Base-by-base conservation (phyloP, 2,888 invertebrate genomes). In the Tipula lateralis region DNA sequence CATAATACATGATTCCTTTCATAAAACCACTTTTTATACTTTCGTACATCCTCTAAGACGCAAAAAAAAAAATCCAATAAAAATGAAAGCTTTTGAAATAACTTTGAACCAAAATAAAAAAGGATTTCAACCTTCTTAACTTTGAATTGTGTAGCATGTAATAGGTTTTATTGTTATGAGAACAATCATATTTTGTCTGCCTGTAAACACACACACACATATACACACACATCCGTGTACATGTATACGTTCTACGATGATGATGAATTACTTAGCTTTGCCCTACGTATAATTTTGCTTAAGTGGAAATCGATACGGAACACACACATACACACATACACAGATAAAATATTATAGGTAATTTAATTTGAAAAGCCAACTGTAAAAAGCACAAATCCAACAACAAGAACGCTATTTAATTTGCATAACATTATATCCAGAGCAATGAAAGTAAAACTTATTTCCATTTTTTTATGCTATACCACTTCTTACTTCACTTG, bases 151-250 rank as follows among this genome's bases (percentile, higher is more conserved):
- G 7, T 66, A 24, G 24, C 24, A 66, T 66, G 66, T 66, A 66
- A 66, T 66, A 24, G 66, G 24, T 24, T 24, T 66, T 66, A 66
- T 66, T 66, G 66, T 66, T 66, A 66, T 66, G 66, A 7, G 66
- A 66, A 66, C 66, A 66, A 66, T 66, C 66, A 66, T 66, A 66
- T 66, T 66, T 66, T 66, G 66, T 66, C 66, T 66, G 66, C 66
- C 16, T 44, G 7, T 44, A n/a, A 12, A 36, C 9, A 36, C 12
- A 9, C 9, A 36, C 9, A 7, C 6, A 9, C 12, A 36, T 9
- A 6, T 36, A 36, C 12, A n/a, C n/a, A n/a, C n/a, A n/a, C n/a
- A n/a, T n/a, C n/a, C n/a, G n/a, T 32, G 39, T 39, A 39, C 50
- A 9, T 66, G 9, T 24, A 9, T 66, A 66, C 24, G n/a, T n/a